These are phyloP conservation scores for Salticus scenicus DNA, from an alignment of 2,888 invertebrate genomes.

Conservation along the genomic window DNA sequence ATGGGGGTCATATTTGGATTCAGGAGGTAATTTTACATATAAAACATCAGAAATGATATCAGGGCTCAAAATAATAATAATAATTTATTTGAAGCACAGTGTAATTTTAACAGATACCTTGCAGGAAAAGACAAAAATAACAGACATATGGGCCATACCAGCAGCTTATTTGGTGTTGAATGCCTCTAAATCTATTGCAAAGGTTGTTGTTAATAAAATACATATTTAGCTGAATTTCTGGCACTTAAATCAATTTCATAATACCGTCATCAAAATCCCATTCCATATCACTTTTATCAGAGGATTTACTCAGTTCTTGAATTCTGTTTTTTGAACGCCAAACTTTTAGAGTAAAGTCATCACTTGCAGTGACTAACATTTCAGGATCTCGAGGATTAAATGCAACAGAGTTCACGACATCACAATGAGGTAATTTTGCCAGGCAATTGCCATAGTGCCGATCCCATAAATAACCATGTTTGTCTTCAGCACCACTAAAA, in stretches of 20 bases:
- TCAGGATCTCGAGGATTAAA: conserved; percentile 87
- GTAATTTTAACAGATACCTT: too few species aligned
- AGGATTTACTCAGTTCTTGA: conserved; percentile 30
- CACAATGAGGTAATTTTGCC: conserved; percentile 84
- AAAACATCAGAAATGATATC: too few species aligned
- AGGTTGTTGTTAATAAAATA: too few species aligned
- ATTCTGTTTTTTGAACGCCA: conserved; percentile 75
- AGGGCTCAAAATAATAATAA: too few species aligned
- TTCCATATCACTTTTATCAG: conserved; percentile 34
- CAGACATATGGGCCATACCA: too few species aligned
- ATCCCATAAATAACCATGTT: conserved; percentile 89
- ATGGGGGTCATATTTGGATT: too few species aligned
- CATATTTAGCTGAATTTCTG: background rate
- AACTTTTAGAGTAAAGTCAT: conserved; percentile 86
- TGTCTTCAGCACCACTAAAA: conserved; percentile 87
- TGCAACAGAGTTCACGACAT: conserved; percentile 89
- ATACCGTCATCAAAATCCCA: conserved; percentile 21
- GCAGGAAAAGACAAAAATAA: too few species aligned
- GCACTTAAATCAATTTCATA: conserved; percentile 22
- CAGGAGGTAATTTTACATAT: too few species aligned
- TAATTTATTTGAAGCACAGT: too few species aligned
- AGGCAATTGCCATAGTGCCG: conserved; percentile 87
- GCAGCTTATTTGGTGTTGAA: too few species aligned
- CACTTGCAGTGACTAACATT: conserved; percentile 88
- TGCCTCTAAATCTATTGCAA: too few species aligned